Evolutionary conservation across 2,113 vertebrate species (phyloP), one percentile per base, ranked within the genome.

Genomic region (Aptenodytes forsteri): DNA sequence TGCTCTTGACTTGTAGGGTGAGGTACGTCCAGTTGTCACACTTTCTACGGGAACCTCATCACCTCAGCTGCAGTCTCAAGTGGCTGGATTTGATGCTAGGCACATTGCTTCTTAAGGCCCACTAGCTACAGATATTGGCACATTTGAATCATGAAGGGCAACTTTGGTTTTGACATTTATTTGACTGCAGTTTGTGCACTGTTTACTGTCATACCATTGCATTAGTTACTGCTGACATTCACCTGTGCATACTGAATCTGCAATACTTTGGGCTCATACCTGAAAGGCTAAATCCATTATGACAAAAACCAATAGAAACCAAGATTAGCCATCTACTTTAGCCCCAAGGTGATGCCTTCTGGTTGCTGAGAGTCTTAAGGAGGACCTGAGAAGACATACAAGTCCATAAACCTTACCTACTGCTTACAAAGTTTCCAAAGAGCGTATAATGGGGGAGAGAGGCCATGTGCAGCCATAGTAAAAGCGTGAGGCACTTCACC

Each of bases 21-120:
- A 62, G 47, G n/a, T 10, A 30, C 5, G 21, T 75, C 38, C n/a
- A 32, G 25, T 26, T 67, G 20, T 42, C 15, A 38, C 36, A n/a
- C 8, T 34, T 61, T 65, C 36, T 46, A 3, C 0, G 3, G 27
- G 42, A 77, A 42, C 5, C 16, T 89, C 1, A 1, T 59, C 47
- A 55, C 21, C 12, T 67, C 59, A 47, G 26, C n/a, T 34, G 29
- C 26, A 23, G 25, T 36, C 30, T 86, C 83, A 58, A 10, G 30
- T 10, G 52, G 7, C 10, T 59, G 56, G 17, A 79, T 8, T 6
- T 61, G 71, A n/a, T 61, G 11, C 12, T n/a, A 69, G 40, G 8
- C 21, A 46, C 14, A 5, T 16, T 79, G 10, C 16, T 64, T 59
- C 47, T 40, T n/a, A 56, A 59, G 30, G 26, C 16, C 29, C 44